Percentiles rank a stretch among this genome's conserved stretches.
These are phyloP conservation scores for Trichogramma pretiosum DNA, from an alignment of 1,140 invertebrate species.

Conservation along the genomic window DNA sequence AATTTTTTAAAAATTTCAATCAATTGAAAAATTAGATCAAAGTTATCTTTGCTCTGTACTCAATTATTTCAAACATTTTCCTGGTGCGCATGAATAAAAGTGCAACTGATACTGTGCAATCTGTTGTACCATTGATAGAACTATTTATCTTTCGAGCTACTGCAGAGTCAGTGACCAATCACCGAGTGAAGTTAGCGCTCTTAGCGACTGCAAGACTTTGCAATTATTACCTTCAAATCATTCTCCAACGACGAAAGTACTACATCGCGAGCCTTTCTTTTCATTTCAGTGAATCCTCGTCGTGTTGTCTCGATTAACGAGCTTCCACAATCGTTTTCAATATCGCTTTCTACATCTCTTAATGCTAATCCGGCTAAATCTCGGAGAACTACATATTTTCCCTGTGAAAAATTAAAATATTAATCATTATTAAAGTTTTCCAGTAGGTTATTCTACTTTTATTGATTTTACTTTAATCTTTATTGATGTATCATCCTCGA, in stretches of 20 bases:
- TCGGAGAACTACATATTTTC: slow-evolving; percentile 51
- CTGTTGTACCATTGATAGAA: too few relatives aligned
- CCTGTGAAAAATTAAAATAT: slow-evolving; percentile 33
- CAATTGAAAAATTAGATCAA: too few relatives aligned
- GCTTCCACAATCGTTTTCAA: slow-evolving; percentile 31
- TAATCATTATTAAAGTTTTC: too few relatives aligned
- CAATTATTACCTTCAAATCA: slow-evolving; percentile 39
- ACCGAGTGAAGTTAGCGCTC: background rate
- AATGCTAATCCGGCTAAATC: slow-evolving; percentile 49
- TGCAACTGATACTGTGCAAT: too few relatives aligned
- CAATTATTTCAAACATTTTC: too few relatives aligned
- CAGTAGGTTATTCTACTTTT: background rate
- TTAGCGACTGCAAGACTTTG: background rate
- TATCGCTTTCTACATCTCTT: slow-evolving; percentile 35
- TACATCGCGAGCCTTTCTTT: slow-evolving; percentile 45
- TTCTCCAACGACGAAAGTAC: slow-evolving; percentile 39
- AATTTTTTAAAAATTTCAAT: too few relatives aligned
- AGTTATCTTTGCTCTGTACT: too few relatives aligned
- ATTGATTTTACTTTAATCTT: slow-evolving; percentile 54
- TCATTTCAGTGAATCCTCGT: slow-evolving; percentile 40
- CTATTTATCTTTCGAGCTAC: too few relatives aligned
- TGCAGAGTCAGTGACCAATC: too few relatives aligned
- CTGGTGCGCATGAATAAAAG: too few relatives aligned
- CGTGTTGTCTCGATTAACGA: slow-evolving; percentile 33
- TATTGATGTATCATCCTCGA: slow-evolving; percentile 61